These are phyloP conservation scores for Incurvaria masculella DNA, from an alignment of 2,888 invertebrate genomes.

Conservation along the genomic window DNA sequence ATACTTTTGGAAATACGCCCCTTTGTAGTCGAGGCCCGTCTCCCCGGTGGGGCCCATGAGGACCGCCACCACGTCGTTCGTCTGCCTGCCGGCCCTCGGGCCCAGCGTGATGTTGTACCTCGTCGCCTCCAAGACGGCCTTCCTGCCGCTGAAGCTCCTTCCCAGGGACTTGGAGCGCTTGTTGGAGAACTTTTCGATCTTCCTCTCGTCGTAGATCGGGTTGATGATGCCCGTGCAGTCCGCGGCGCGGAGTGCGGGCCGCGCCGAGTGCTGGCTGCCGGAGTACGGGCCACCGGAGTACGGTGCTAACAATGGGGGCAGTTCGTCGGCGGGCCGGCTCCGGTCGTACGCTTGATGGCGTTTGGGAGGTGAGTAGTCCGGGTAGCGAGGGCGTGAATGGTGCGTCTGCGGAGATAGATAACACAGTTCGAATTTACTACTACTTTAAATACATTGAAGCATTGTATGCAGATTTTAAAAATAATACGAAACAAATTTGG, in stretches of 20 bases:
- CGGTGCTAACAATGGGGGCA: no score
- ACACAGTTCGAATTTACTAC: no score
- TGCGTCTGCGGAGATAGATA: background rate
- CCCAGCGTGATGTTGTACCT: slow-evolving; percentile 41
- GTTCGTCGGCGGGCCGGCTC: no score
- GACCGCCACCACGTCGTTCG: slow-evolving; percentile 44
- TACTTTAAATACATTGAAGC: no score
- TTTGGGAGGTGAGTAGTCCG: slow-evolving; percentile 28
- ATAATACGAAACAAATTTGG: no score
- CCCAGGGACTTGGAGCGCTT: slow-evolving; percentile 43
- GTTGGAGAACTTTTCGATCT: slow-evolving; percentile 37
- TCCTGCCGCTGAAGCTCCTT: slow-evolving; percentile 33
- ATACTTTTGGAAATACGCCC: slow-evolving; percentile 34
- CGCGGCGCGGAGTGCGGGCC: slow-evolving; percentile 8
- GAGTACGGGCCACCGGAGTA: no score
- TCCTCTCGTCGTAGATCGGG: slow-evolving; percentile 38
- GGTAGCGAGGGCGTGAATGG: slow-evolving; percentile 21
- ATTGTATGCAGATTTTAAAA: no score
- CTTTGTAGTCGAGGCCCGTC: slow-evolving; percentile 35
- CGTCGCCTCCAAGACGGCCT: slow-evolving; percentile 30
- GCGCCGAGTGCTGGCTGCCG: slow-evolving; percentile 1
- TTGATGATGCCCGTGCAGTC: slow-evolving; percentile 41
- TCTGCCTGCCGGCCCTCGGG: slow-evolving; percentile 28
- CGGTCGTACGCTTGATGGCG: no score
- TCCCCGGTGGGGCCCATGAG: slow-evolving; percentile 34